phyloP scores from a whole-genome alignment of 2,888 invertebrate species.

The Dicycla oo region DNA sequence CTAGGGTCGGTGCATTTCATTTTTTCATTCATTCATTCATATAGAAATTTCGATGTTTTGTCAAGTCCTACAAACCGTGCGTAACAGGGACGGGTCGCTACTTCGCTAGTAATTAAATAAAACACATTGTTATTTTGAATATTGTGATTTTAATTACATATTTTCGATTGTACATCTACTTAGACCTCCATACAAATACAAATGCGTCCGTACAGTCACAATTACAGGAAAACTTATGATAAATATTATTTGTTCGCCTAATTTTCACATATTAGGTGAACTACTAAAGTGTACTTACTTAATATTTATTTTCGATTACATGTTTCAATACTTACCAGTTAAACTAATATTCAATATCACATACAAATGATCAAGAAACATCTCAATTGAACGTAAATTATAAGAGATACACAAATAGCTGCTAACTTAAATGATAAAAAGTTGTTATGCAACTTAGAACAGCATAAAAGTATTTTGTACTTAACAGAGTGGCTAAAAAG shows the following conservation, averaged over 20 bases:
- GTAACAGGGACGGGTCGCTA: neutral
- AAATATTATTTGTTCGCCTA: conserved; percentile 6
- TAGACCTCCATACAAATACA: neutral
- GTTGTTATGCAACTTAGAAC: conserved; percentile 1
- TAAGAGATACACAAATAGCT: conserved; percentile 9
- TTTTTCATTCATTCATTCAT: no score
- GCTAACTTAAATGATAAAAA: conserved; percentile 3
- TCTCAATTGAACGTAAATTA: neutral
- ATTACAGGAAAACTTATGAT: conserved; percentile 13
- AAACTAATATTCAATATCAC: conserved; percentile 27
- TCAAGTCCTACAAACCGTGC: neutral
- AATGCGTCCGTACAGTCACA: neutral
- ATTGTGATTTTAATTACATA: conserved; percentile 47
- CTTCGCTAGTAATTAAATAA: neutral
- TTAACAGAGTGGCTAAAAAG: neutral
- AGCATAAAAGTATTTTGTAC: conserved; percentile 3
- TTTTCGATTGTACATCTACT: neutral
- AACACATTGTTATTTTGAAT: conserved; percentile 14
- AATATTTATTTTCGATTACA: conserved; percentile 38
- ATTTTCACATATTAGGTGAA: conserved; percentile 4
- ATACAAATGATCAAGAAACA: neutral
- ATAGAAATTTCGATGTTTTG: neutral
- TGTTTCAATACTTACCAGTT: conserved; percentile 41
- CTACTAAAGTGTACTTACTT: conserved; percentile 30
- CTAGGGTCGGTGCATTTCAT: no score